Base-by-base conservation (phyloP, 2,797 vertebrate species). In the Argentina silus region DNA sequence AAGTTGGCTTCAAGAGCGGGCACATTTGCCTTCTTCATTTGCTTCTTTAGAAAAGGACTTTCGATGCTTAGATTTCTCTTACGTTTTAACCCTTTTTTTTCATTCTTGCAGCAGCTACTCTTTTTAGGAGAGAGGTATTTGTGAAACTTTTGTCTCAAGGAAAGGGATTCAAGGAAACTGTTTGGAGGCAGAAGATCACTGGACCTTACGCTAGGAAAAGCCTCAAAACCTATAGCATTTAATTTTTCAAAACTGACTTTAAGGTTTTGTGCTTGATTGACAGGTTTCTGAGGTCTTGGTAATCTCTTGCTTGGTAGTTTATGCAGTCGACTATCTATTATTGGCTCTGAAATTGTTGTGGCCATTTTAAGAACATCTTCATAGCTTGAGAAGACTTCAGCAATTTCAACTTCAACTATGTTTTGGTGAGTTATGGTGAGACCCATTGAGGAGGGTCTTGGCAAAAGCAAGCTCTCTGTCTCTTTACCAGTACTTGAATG, bases 361-460 rank as follows among this genome's bases (percentile, higher is more conserved):
- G 60, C 11, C 2, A 70, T 36, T 64, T 70, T 53, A 17, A 21
- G 44, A 12, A 69, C 48, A 44, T 81, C 64, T 48, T 82, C 48
- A 27, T 8, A 59, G 45, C 21, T 44, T 12, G 74, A 60, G 1
- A n/a, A n/a, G 6, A 68, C 14, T 7, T 69, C 23, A 17, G 67
- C 51, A 56, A 75, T 74, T n/a, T 84, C 6, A 0, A 59, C 19
- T 7, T 81, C 80, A 60, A 53, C 74, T 7, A 62, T 1, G 19
- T 63, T 3, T 44, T 66, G 8, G 43, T 17, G 2, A 43, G 67
- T 12, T 42, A 11, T 14, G n/a, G 67, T 63, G n/a, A 57, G 55
- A 44, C 8, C 19, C 17, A 7, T n/a, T 17, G 12, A 14, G 23
- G 48, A 12, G 11, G 11, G 6, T 23, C 12, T 65, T 0, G 42